Evolutionary conservation across 2,888 invertebrate genomes (phyloP).

Genomic region (Cheiracanthium punctorium): DNA sequence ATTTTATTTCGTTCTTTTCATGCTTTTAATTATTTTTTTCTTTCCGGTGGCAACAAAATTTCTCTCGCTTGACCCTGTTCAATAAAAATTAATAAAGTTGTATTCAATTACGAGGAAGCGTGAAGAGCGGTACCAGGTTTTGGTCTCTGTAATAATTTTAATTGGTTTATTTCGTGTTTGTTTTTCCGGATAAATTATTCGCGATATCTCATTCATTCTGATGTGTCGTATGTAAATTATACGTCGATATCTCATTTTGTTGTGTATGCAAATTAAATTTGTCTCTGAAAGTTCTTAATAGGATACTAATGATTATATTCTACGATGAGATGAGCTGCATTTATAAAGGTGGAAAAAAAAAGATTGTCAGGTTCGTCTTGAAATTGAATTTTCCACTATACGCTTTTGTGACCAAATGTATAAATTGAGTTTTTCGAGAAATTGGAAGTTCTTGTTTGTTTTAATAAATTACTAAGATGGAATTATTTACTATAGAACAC

Average conservation of each 20-base stretch:
- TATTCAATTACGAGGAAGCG: constrained; percentile 17
- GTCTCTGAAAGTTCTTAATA: no score
- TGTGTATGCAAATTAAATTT: not conserved
- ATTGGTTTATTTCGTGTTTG: constrained; percentile 12
- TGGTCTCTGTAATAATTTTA: constrained; percentile 11
- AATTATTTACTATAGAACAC: no score
- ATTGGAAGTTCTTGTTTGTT: no score
- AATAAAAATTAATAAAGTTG: constrained; percentile 20
- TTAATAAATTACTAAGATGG: no score
- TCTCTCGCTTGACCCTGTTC: constrained; percentile 1
- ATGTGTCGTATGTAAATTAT: not conserved
- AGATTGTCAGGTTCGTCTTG: no score
- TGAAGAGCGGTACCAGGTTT: not conserved
- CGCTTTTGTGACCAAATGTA: no score
- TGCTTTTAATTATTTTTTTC: constrained; percentile 1
- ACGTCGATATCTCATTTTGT: not conserved
- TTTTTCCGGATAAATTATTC: constrained; percentile 1
- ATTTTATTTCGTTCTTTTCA: not conserved
- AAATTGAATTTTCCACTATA: no score
- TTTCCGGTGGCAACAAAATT: not conserved
- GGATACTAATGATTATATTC: no score
- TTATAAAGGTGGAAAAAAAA: no score
- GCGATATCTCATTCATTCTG: not conserved
- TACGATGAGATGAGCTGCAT: no score
- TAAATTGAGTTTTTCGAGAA: no score